A percentile compares a stretch with the other conserved stretches of the same genome.
phyloP scores from a whole-genome alignment of 2,113 vertebrate genomes.

The Marmota flaviventris region DNA sequence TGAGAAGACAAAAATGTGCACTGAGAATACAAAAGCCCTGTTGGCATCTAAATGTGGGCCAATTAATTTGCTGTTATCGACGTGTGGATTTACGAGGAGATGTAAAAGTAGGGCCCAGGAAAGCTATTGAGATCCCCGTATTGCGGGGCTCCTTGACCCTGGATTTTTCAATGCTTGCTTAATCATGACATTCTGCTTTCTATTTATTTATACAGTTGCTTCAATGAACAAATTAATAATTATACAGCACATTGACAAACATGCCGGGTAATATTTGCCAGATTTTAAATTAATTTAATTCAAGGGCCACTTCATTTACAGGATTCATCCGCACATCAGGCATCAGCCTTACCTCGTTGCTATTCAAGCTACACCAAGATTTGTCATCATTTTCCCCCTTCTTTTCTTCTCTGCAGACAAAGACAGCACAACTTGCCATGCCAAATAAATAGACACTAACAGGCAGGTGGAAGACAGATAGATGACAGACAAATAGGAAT shows the following conservation, averaged over 20 bases:
- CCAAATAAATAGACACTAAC: conserved; percentile 87
- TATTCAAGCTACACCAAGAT: conserved; percentile 88
- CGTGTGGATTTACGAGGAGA: conserved; percentile 86
- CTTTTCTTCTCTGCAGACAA: conserved; percentile 82
- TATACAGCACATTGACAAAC: conserved; percentile 93
- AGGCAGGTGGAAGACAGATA: conserved; percentile 86
- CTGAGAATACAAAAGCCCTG: conserved; percentile 91
- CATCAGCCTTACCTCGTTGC: conserved; percentile 89
- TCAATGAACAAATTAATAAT: conserved; percentile 94
- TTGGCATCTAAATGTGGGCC: conserved; percentile 91
- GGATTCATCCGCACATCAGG: conserved; percentile 90
- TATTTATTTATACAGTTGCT: conserved; percentile 93
- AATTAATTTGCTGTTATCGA: conserved; percentile 90
- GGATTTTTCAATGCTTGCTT: conserved; percentile 90
- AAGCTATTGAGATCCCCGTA: conserved; percentile 89
- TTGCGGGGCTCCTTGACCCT: conserved; percentile 89
- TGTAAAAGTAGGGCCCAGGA: conserved; percentile 90
- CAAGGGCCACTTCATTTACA: conserved; percentile 93
- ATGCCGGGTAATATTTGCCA: conserved; percentile 92
- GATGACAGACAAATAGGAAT: conserved; percentile 88
- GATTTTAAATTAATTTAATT: conserved; percentile 94
- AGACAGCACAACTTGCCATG: conserved; percentile 87
- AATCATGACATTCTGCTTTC: conserved; percentile 91
- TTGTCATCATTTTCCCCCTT: conserved; percentile 85
- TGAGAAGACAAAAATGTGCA: conserved; percentile 91